These are phyloP conservation scores for Apotomis capreana DNA, from an alignment of 2,888 invertebrate genomes.

Conservation along the genomic window DNA sequence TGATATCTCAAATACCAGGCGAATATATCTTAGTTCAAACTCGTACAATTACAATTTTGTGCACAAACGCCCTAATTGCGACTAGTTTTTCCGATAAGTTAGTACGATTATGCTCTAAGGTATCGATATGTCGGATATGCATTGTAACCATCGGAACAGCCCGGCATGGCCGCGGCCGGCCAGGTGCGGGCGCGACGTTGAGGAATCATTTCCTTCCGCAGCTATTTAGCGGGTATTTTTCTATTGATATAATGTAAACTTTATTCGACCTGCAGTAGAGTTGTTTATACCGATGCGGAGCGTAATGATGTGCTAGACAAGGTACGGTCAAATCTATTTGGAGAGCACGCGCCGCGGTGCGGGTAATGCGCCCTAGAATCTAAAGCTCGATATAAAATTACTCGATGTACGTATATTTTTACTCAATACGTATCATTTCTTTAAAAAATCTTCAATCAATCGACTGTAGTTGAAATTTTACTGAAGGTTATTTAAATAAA, in stretches of 20 bases:
- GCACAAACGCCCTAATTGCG: no score
- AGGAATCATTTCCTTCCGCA: conserved; percentile 64
- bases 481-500: neutral
- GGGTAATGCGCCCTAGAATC: conserved; percentile 53
- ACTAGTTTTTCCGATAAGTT: no score
- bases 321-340: conserved; percentile 71
- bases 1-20: no score
- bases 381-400: conserved; percentile 35
- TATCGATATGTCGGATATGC: no score
- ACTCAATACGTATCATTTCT: neutral
- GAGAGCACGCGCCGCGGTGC: conserved; percentile 54
- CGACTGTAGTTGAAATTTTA: neutral
- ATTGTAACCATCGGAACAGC: no score
- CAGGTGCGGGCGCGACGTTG: conserved; percentile 52
- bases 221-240: conserved; percentile 40
- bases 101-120: no score
- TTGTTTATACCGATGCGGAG: conserved; percentile 47
- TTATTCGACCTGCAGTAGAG: conserved; percentile 51
- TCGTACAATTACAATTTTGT: no score
- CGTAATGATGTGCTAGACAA: conserved; percentile 56
- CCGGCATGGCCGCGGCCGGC: neutral
- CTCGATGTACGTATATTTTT: neutral
- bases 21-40: no score
- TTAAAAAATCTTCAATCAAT: neutral
- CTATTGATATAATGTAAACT: conserved; percentile 49